Evolutionary conservation across 2,113 vertebrate genomes (phyloP), one percentile per base, ranked within the genome.

Genomic region (Neopipo cinnamomea): DNA sequence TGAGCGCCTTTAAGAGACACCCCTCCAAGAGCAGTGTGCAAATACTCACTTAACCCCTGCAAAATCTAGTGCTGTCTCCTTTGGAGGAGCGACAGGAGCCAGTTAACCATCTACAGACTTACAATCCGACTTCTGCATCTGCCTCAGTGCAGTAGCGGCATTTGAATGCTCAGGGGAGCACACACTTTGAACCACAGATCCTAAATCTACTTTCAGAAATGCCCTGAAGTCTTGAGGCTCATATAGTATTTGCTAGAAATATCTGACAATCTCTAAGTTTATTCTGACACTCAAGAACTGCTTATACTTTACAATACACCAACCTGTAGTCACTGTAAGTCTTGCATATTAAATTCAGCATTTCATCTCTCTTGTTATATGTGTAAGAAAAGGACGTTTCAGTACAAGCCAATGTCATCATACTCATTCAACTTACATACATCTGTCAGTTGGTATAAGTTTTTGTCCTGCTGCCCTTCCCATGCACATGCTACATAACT

Each of bases 41-140:
- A n/a, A 49, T 39, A 46, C 7, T 20, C 22, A 27, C 17, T 1
- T 3, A 84, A 41, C 2, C 4, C 6, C 30, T 0, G 3, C 25
- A 53, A 27, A 7, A 66, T 67, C 41, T 82, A 14, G 18, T 1
- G 1, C 37, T 71, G 2, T 42, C 11, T 4, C 3, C 11, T 66
- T 46, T 56, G 17, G 35, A 67, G 4, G 2, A 77, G 37, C 14
- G 31, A 39, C 9, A 31, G 33, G 14, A 77, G 17, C 19, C 1
- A 1, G 15, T 0, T 61, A 24, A 10, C 49, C 6, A 19, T 27
- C 39, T 84, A 18, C 7, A 61, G 33, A 28, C 17, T 68, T 44
- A 74, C 9, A 6, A 25, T 63, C 42, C 23, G 33, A 8, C 11
- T 79, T 68, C 28, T 70, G 0, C 0, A 1, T 27, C 37, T 61